Evolutionary conservation across 2,113 vertebrate species (phyloP), one percentile per base, ranked within the genome.

Genomic region (Sardina pilchardus): DNA sequence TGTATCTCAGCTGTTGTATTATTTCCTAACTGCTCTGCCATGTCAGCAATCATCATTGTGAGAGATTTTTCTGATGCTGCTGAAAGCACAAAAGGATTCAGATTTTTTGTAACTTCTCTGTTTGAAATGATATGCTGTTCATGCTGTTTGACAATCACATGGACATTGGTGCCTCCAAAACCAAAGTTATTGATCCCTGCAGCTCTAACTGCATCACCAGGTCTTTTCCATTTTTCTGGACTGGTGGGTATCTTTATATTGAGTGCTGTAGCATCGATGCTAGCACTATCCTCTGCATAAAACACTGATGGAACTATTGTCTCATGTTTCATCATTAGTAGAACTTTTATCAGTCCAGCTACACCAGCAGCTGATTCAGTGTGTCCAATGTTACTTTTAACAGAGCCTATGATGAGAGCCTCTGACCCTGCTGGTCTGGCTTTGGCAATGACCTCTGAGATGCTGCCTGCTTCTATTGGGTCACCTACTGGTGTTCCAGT

Each of bases 311-410:
- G 67, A 16, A 75, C 67, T 17, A 75, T 75, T 5, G 67, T 75
- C 5, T 75, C 67, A 36, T 75, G 67, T 36, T 75, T 75, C 67
- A 75, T 75, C 67, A 75, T 75, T 17, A 75, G 34, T 10, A 75
- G 67, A 12, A 75, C 67, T 30, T 75, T 75, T 5, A 75, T 75
- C 34, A 75, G 34, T 36, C 67, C 67, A 16, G 67, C 67, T 4
- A 75, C 67, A 36, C 67, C 67, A 43, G 91, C 59, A 34, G 96
- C 95, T 26, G 96, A 97, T 89, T 97, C 95, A 0, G 95, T 95
- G 86, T 97, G 95, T 84, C 97, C 96, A 82, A 97, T 96, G 90
- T 97, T 97, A 82, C 96, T 91, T 93, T 97, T 98, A 81, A 98
- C 95, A 3, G 97, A 98, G 26, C 96, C 97, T 0, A 97, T 94